Base-by-base conservation (phyloP, 2,113 vertebrate species). In the Dryoscopus gambensis region DNA sequence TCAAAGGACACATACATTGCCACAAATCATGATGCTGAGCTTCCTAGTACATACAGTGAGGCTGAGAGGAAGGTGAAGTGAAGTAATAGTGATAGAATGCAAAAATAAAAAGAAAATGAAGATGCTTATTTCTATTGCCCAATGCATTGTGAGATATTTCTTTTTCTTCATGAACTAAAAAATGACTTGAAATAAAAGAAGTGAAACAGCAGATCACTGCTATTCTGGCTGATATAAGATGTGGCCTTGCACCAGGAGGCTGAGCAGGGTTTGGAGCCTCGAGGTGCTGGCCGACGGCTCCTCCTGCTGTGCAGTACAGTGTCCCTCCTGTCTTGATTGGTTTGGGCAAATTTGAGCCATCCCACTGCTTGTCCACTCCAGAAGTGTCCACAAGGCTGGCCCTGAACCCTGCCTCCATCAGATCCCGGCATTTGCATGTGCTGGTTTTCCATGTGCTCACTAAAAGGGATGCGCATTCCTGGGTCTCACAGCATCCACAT, bases 371-470 rank as follows among this genome's bases (percentile, higher is more conserved):
- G 14, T 55, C 18, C 21, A 8, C 24, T 28, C 42, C 62, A 79
- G 37, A 5, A 63, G 6, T 15, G 25, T 15, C 47, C 5, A 1
- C 30, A 67, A n/a, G 62, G 49, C 22, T 2, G 52, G 39, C 25
- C 37, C 47, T 49, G 11, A 47, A 63, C 40, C 15, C 31, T 53
- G n/a, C 13, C 17, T 42, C 3, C 2, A 35, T 63, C 42, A 57
- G 15, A 28, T 60, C 64, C 59, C 0, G 0, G 27, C 0, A 0
- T 47, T 37, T 21, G 64, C 22, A 21, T 9, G 17, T 0, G 0
- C 24, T 2, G 2, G 13, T 75, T 90, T 83, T n/a, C 25, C 60
- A 37, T 4, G 8, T 2, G 3, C 40, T 75, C 3, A 3, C 24
- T 62, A 21, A 6, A 28, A 74, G 37, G 24, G 37, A 20, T 39